Conservation (phyloP, 2,888 invertebrate species). For the Tipula unca region DNA sequence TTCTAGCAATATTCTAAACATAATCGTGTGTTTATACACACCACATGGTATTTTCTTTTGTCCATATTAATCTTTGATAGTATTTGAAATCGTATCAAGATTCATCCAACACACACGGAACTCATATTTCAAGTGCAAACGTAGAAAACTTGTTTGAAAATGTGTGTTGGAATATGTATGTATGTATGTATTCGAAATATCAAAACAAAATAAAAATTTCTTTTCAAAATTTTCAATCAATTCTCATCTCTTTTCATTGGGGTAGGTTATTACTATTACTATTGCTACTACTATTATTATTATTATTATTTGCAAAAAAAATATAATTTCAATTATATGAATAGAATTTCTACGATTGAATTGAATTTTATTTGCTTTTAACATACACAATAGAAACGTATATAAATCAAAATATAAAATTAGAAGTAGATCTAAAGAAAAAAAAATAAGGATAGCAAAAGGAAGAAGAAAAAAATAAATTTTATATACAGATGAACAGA, state of each 20-base stretch:
- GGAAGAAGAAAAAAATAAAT: neutral
- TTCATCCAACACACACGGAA: neutral
- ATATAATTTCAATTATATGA: neutral
- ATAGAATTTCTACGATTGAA: neutral
- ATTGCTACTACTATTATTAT: neutral
- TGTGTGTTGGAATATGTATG: neutral
- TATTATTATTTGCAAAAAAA: neutral
- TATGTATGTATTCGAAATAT: neutral
- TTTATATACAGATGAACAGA: neutral
- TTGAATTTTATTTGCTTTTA: slow-evolving; percentile 8
- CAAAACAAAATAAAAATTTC: neutral
- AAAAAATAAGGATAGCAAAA: neutral
- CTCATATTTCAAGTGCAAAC: neutral
- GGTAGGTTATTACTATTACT: neutral
- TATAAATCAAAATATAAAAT: neutral
- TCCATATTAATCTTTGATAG: neutral
- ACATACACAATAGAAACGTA: neutral
- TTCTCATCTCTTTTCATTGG: neutral
- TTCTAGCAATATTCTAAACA: neutral
- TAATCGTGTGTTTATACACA: neutral
- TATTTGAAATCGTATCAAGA: neutral
- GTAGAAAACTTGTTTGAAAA: neutral
- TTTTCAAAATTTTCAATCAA: neutral
- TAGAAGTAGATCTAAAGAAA: neutral
- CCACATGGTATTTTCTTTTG: neutral